phyloP scores from a whole-genome alignment of 2,113 vertebrate species.

The Andinoacara biseriatus region DNA sequence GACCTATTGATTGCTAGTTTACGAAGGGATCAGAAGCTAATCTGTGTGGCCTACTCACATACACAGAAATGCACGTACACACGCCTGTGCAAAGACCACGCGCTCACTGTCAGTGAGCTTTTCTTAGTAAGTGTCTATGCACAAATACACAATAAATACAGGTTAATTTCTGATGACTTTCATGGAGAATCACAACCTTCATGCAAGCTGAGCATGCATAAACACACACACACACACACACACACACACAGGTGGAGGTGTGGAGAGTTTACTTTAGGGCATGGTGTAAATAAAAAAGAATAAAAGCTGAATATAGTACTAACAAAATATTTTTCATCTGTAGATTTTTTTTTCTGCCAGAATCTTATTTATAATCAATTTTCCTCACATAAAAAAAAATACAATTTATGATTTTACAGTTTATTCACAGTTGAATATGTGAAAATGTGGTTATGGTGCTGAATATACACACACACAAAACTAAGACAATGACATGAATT shows the following conservation, averaged over 20 bases:
- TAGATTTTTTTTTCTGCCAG: neutral
- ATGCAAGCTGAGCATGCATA: neutral
- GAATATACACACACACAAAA: neutral
- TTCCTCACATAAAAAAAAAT: neutral
- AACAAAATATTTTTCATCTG: neutral
- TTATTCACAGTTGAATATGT: neutral
- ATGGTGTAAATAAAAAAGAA: neutral
- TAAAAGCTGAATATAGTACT: neutral
- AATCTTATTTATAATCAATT: neutral
- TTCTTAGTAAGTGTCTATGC: neutral
- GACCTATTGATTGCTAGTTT: conserved; percentile 70
- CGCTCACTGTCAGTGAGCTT: neutral
- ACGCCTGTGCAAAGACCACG: neutral
- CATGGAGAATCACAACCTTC: conserved; percentile 1
- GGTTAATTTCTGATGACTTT: neutral
- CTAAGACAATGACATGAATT: neutral
- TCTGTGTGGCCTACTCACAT: conserved; percentile 47
- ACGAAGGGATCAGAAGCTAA: conserved; percentile 61
- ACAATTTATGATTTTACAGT: neutral
- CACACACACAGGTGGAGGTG: accelerated
- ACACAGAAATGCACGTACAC: neutral
- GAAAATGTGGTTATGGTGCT: neutral
- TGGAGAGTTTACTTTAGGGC: neutral
- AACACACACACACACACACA: neutral
- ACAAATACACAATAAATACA: conserved; percentile 3